Conservation (phyloP, 2,113 vertebrate genomes). For the Tetraodon nigroviridis region DNA sequence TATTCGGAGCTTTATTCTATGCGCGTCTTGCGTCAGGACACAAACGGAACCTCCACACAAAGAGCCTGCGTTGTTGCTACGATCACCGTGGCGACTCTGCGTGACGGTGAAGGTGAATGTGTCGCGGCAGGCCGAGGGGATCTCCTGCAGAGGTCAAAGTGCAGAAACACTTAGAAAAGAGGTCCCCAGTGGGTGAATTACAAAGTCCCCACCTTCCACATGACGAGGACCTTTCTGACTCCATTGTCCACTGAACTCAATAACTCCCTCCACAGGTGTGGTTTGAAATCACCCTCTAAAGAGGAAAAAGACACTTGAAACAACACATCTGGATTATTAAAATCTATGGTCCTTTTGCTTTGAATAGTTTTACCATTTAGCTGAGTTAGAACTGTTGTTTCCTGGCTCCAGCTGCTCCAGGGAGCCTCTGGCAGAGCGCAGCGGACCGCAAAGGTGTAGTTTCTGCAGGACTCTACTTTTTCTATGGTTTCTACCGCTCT, state of each 20-base stretch:
- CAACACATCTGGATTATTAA: neutral
- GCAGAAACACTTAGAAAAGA: neutral
- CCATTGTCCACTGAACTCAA: conserved; percentile 3
- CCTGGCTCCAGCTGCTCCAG: conserved; percentile 63
- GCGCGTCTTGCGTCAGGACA: conserved; percentile 30
- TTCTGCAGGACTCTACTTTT: conserved; percentile 45
- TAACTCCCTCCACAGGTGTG: conserved; percentile 57
- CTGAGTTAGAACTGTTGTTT: conserved; percentile 28
- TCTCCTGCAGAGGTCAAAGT: conserved; percentile 34
- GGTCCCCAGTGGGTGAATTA: neutral
- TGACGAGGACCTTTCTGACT: conserved; percentile 32
- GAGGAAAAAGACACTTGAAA: neutral
- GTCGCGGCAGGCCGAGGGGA: conserved; percentile 46
- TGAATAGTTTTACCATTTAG: conserved; percentile 45
- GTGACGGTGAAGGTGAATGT: conserved; percentile 24
- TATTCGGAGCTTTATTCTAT: conserved; percentile 39
- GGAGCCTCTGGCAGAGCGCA: conserved; percentile 30
- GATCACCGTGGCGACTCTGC: neutral
- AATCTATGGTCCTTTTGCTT: neutral
- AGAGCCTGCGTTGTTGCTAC: neutral
- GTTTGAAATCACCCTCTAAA: conserved; percentile 35
- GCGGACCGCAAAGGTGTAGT: conserved; percentile 48
- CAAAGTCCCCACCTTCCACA: conserved; percentile 54
- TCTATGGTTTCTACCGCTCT: rapidly evolving
- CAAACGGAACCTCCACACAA: conserved; percentile 20